A percentile compares a stretch with the other conserved stretches of the same genome.
Conservation (phyloP, 2,113 vertebrate genomes). For the Neopipo cinnamomea region DNA sequence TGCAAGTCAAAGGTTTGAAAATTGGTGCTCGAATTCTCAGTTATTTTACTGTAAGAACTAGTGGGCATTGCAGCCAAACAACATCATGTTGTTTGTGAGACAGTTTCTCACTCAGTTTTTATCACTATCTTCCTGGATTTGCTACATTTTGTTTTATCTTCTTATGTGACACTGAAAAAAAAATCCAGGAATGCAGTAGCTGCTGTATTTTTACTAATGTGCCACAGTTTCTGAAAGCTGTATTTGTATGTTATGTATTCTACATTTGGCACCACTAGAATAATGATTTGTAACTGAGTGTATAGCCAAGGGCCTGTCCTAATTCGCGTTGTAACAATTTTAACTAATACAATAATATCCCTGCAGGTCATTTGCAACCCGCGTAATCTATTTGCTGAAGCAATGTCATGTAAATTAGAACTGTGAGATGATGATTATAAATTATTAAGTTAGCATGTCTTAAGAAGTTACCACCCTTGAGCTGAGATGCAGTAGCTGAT, state of each 20-base stretch:
- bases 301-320: constrained; percentile 12
- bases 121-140: not conserved
- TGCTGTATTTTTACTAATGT: not conserved
- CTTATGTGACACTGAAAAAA: not conserved
- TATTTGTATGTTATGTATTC: not conserved
- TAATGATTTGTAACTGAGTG: constrained; percentile 32
- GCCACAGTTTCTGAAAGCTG: not conserved
- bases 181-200: not conserved
- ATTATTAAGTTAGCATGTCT: constrained; percentile 30
- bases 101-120: not conserved
- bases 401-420: constrained; percentile 17
- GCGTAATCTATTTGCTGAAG: not conserved
- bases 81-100: not conserved
- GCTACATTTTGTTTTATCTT: not conserved
- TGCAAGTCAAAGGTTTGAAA: not conserved
- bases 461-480: constrained; percentile 29
- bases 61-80: not conserved
- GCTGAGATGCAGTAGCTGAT: constrained; percentile 1
- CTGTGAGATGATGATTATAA: constrained; percentile 14
- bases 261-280: not conserved
- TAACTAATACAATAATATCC: constrained; percentile 34
- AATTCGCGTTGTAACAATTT: constrained; percentile 59
- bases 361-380: constrained; percentile 24
- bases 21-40: not conserved
- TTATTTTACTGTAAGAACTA: not conserved